Evolutionary conservation across 2,888 invertebrate genomes (phyloP).

Genomic region (Ophion ellenae): DNA sequence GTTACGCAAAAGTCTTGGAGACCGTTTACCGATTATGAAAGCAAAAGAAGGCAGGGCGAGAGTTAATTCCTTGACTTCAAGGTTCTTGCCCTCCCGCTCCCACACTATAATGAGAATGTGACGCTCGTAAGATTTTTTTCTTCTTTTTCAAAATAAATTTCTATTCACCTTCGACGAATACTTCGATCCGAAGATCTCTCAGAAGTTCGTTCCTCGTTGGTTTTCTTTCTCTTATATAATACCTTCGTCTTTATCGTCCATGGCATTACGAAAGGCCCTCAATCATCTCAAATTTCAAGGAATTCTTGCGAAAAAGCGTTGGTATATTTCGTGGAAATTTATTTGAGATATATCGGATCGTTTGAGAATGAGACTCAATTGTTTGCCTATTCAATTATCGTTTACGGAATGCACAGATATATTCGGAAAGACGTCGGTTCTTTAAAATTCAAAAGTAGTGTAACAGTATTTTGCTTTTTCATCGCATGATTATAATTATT

Average conservation of each 20-base stretch:
- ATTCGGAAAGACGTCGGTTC: neutral
- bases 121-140: slow-evolving; percentile 8
- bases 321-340: slow-evolving; percentile 19
- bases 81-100: slow-evolving; percentile 1
- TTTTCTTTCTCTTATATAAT: slow-evolving; percentile 31
- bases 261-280: slow-evolving; percentile 32
- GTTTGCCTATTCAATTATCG: neutral
- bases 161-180: slow-evolving; percentile 21
- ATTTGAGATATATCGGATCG: slow-evolving; percentile 1
- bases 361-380: neutral
- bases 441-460: neutral
- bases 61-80: slow-evolving; percentile 32
- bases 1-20: slow-evolving; percentile 49
- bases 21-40: slow-evolving; percentile 38
- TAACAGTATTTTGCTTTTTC: neutral
- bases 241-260: neutral
- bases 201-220: slow-evolving; percentile 28
- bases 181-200: slow-evolving; percentile 21
- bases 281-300: slow-evolving; percentile 49
- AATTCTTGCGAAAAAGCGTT: slow-evolving; percentile 33
- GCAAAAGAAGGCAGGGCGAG: slow-evolving; percentile 3
- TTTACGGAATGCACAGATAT: neutral
- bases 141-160: slow-evolving; percentile 17
- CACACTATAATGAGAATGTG: neutral
- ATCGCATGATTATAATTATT: neutral